Percentiles rank a stretch among this genome's conserved stretches.
phyloP scores from a whole-genome alignment of 2,113 vertebrate genomes.

The Parus major region DNA sequence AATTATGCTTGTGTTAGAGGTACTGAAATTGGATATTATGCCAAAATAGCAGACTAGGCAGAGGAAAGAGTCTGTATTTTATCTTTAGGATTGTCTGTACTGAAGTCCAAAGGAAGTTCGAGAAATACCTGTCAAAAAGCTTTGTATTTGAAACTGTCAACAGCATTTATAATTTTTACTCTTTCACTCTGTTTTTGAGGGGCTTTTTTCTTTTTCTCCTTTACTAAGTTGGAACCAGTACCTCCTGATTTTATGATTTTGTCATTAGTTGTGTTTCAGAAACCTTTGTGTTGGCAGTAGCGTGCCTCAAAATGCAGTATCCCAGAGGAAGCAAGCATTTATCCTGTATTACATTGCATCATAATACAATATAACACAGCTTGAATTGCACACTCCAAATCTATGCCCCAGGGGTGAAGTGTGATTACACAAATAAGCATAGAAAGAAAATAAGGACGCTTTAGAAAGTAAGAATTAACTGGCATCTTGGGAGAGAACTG shows the following conservation, averaged over 20 bases:
- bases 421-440: background rate
- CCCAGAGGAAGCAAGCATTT: background rate
- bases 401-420: background rate
- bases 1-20: conserved; percentile 22
- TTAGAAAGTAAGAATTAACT: background rate
- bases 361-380: background rate
- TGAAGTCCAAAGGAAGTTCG: background rate
- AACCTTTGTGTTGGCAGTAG: background rate
- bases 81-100: background rate
- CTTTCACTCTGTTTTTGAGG: background rate
- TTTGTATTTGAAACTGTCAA: background rate
- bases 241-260: background rate
- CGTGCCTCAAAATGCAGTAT: background rate
- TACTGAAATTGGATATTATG: background rate
- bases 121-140: background rate
- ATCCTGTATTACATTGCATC: background rate
- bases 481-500: background rate
- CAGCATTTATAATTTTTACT: background rate
- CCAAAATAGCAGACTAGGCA: background rate
- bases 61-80: background rate
- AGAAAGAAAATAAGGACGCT: conserved; percentile 13
- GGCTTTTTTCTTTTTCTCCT: background rate
- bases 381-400: background rate
- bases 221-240: background rate
- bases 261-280: background rate